phyloP scores from a whole-genome alignment of 1,140 invertebrate genomes.

The Pseudomyrmex cubaensis region DNA sequence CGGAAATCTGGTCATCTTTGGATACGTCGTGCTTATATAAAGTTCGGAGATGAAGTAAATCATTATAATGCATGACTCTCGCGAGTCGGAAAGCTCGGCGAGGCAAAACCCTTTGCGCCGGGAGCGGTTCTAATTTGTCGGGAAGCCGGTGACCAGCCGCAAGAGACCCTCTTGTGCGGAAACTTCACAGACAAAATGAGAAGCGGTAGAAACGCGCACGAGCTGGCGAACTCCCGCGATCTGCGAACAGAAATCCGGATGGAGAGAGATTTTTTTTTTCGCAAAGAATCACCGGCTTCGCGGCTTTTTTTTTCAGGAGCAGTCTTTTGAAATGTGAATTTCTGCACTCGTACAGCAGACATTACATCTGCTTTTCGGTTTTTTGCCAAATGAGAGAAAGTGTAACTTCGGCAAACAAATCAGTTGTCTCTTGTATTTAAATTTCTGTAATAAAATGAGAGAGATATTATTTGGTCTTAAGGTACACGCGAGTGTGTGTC shows the following conservation, averaged over 20 bases:
- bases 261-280: not conserved
- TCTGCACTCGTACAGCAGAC: too few species aligned
- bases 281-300: not conserved
- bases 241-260: not conserved
- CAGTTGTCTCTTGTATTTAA: too few species aligned
- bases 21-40: not conserved
- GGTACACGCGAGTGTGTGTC: not conserved
- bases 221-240: not conserved
- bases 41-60: not conserved
- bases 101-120: slow-evolving; percentile 15
- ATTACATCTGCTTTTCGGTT: not conserved
- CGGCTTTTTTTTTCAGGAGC: not conserved
- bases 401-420: too few species aligned
- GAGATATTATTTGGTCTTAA: not conserved
- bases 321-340: slow-evolving; percentile 12
- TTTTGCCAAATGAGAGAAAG: not conserved
- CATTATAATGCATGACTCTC: slow-evolving; percentile 35
- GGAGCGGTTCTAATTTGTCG: slow-evolving; percentile 49
- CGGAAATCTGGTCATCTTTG: too few species aligned
- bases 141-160: not conserved
- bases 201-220: not conserved
- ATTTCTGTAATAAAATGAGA: not conserved
- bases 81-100: not conserved
- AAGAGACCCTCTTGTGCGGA: not conserved
- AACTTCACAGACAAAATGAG: not conserved